These are phyloP conservation scores for Nothocercus nigrocapillus DNA, from an alignment of 2,113 vertebrate genomes.

Conservation along the genomic window DNA sequence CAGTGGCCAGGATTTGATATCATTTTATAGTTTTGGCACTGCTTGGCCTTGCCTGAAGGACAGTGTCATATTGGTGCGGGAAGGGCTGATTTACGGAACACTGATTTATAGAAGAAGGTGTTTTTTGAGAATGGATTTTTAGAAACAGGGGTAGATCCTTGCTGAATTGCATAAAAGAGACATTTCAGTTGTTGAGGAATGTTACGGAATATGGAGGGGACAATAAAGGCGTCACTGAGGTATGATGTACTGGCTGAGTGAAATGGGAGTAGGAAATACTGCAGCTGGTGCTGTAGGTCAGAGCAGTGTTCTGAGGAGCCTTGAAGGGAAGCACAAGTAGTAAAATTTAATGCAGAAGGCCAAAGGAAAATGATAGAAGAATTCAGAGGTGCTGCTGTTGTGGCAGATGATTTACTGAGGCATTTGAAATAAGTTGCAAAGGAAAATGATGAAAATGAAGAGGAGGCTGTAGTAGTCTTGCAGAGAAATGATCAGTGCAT, in stretches of 20 bases:
- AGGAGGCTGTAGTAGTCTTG: neutral
- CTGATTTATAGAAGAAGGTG: neutral
- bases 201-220: neutral
- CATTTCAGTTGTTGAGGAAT: neutral
- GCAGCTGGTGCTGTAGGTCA: constrained; percentile 27
- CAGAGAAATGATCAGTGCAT: constrained; percentile 15
- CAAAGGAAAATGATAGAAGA: constrained; percentile 46
- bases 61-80: neutral
- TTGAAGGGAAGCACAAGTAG: constrained; percentile 35
- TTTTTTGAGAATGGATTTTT: neutral
- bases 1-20: neutral
- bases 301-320: constrained; percentile 26
- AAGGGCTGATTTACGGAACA: neutral
- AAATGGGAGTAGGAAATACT: constrained; percentile 35
- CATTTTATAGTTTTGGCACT: neutral
- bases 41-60: neutral
- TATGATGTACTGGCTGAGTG: constrained; percentile 7
- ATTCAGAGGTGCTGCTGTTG: neutral
- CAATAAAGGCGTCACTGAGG: neutral
- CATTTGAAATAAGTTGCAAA: constrained; percentile 37
- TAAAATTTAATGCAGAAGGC: constrained; percentile 53
- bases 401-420: constrained; percentile 56
- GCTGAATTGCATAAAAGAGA: neutral
- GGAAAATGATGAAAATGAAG: constrained; percentile 44
- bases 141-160: neutral